These are phyloP conservation scores for Nomada flava DNA, from an alignment of 2,888 invertebrate genomes.

Conservation along the genomic window DNA sequence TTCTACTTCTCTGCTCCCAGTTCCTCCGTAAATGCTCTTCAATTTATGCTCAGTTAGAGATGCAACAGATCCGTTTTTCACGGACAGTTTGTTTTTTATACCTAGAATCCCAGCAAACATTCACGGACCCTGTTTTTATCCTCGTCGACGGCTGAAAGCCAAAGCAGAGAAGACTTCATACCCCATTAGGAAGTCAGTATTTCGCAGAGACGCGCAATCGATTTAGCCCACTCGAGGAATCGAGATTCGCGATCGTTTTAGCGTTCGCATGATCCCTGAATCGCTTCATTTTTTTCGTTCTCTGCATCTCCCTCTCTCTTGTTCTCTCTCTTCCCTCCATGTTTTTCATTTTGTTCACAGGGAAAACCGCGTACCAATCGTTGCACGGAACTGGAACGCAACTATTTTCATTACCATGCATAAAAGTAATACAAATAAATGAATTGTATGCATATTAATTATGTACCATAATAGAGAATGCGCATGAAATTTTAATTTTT, in stretches of 20 bases:
- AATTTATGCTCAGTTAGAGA: background rate
- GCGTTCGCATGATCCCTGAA: constrained; percentile 49
- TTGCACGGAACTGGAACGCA: background rate
- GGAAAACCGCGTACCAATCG: background rate
- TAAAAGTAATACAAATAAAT: background rate
- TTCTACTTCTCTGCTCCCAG: background rate
- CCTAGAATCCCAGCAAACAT: background rate
- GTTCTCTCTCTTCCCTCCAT: background rate
- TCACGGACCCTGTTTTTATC: background rate
- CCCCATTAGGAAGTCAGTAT: constrained; percentile 39
- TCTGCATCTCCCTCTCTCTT: background rate
- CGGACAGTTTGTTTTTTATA: constrained; percentile 21
- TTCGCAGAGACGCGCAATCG: constrained; percentile 33
- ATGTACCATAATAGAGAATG: background rate
- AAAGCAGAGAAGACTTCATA: constrained; percentile 33
- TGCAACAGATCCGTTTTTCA: background rate
- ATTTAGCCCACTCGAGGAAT: constrained; percentile 42
- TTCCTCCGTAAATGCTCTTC: constrained; percentile 1
- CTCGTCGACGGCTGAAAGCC: background rate
- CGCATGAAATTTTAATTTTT: background rate
- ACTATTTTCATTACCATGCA: background rate
- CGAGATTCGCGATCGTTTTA: constrained; percentile 37
- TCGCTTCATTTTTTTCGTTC: constrained; percentile 33
- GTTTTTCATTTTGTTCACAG: no score
- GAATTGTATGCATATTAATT: background rate